Percentiles rank a stretch among this genome's conserved stretches.
Evolutionary conservation across 2,888 invertebrate species (phyloP).

Genomic region (Tholera decimalis): DNA sequence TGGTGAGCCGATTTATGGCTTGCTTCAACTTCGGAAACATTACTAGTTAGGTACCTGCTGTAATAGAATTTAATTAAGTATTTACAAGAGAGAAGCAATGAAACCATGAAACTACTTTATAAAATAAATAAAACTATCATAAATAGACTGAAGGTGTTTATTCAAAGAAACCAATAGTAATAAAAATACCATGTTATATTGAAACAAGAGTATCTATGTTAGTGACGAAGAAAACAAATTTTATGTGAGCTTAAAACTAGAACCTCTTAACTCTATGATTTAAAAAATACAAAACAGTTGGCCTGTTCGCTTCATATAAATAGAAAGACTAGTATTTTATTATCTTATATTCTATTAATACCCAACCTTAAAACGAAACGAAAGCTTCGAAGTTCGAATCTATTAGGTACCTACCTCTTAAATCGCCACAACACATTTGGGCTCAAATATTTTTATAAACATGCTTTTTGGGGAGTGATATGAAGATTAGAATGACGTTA

Average conservation of each 20-base stretch:
- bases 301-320: constrained; percentile 42
- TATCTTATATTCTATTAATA: constrained; percentile 20
- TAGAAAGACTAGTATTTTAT: constrained; percentile 62
- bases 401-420: too few relatives aligned
- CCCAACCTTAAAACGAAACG: neutral
- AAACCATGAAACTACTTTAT: constrained; percentile 19
- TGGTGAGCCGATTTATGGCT: constrained; percentile 32
- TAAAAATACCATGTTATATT: constrained; percentile 43
- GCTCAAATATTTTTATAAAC: neutral
- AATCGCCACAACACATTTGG: too few relatives aligned
- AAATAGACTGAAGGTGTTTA: constrained; percentile 39
- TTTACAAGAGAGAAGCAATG: constrained; percentile 3
- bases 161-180: constrained; percentile 36
- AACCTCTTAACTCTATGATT: constrained; percentile 46
- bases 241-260: constrained; percentile 58
- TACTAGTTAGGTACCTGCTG: neutral
- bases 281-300: constrained; percentile 39
- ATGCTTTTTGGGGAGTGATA: too few relatives aligned
- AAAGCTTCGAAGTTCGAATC: too few relatives aligned
- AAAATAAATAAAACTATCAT: constrained; percentile 25
- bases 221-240: constrained; percentile 34
- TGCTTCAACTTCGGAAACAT: constrained; percentile 25
- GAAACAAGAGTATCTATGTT: constrained; percentile 29
- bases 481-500: too few relatives aligned
- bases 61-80: constrained; percentile 12